A percentile compares a stretch with the other conserved stretches of the same genome.
phyloP scores from a whole-genome alignment of 1,140 invertebrate species.

The Ganaspis sp. region DNA sequence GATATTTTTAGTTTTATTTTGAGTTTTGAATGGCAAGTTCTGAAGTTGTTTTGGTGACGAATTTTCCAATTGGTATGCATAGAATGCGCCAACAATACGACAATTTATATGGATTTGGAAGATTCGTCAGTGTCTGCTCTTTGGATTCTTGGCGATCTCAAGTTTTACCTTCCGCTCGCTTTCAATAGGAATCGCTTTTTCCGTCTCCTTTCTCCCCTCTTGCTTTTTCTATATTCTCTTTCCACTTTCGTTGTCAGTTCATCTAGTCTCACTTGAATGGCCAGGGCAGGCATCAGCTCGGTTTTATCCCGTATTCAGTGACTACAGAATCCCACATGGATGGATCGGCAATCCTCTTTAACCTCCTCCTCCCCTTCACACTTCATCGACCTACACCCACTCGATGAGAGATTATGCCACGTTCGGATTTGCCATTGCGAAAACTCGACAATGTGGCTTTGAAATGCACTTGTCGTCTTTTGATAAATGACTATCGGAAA shows the following conservation, averaged over 20 bases:
- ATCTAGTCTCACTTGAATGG: conserved; percentile 56
- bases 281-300: conserved; percentile 65
- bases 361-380: conserved; percentile 53
- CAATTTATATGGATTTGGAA: conserved; percentile 76
- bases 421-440: conserved; percentile 44
- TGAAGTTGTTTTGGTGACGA: conserved; percentile 54
- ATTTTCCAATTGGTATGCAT: conserved; percentile 71
- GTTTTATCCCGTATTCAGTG: conserved; percentile 72
- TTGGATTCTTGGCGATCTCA: conserved; percentile 66
- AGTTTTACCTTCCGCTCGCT: conserved; percentile 73
- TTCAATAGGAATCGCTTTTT: conserved; percentile 67
- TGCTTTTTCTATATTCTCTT: conserved; percentile 45
- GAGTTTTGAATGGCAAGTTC: conserved; percentile 49
- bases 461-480: conserved; percentile 13
- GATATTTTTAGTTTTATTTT: too few relatives aligned
- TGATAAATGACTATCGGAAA: conserved; percentile 7
- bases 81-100: conserved; percentile 70
- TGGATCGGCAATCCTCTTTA: conserved; percentile 74
- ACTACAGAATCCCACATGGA: conserved; percentile 70
- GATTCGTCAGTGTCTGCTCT: conserved; percentile 69
- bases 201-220: conserved; percentile 41
- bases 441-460: conserved; percentile 3
- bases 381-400: conserved; percentile 58
- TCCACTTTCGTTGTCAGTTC: conserved; percentile 50
- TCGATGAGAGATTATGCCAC: conserved; percentile 65